Base-by-base conservation (phyloP, 2,888 invertebrate species). In the Metalampra italica region DNA sequence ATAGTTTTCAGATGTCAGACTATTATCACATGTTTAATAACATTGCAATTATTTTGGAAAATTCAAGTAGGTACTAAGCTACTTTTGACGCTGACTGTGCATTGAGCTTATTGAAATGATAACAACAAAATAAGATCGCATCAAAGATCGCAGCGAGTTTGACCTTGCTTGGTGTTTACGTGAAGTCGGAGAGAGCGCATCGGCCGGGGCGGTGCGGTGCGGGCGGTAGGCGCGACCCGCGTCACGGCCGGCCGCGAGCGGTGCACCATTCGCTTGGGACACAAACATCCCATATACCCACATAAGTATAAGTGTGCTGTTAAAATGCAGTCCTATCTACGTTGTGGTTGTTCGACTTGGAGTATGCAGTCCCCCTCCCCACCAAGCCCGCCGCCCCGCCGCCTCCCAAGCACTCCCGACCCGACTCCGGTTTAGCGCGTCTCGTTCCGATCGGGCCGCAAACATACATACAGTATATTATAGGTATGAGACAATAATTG, bases 91-190 rank as follows among this genome's bases (percentile, higher is more conserved):
- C 22, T 22, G 22, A n/a, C 5, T 22, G 22, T 22, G 8, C 34
- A 34, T 34, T 2, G 9, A 34, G 34, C 5, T 22, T 22, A 22
- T 22, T 22, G 5, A 22, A 22, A 22, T 2, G 3, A 22, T 22
- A 22, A 2, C 2, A 22, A 3, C 2, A 34, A 34, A 34, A 34
- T 34, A 34, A 34, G 9, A 22, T 22, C 22, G 5, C 3, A 22
- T 3, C n/a, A n/a, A 14, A 15, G 67, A 64, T 62, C 63, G 68
- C 67, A 67, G 77, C 78, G 79, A 80, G 68, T 75, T 79, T 83
- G 83, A 86, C 86, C 86, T 87, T 87, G 85, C 71, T 64, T 64
- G 70, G 62, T 85, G 84, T 86, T 85, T 83, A 84, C 78, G 72
- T 75, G 2, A 22, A 22, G 22, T 22, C 22, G 5, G 22, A 22